A percentile compares a stretch with the other conserved stretches of the same genome.
phyloP scores from a whole-genome alignment of 2,888 invertebrate species.

The Drosophila subquinaria region DNA sequence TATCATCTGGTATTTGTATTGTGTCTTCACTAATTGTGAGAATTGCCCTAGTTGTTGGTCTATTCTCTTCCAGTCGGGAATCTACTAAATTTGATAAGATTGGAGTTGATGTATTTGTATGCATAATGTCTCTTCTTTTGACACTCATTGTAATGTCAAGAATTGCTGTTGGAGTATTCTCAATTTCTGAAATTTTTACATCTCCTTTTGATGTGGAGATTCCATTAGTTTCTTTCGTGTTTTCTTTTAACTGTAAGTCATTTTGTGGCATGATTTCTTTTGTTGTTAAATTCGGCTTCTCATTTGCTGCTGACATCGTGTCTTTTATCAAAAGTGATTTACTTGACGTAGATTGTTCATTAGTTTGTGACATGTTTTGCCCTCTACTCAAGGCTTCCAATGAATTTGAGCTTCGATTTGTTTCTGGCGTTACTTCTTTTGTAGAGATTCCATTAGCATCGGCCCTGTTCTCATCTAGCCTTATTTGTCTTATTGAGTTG shows the following conservation, averaged over 20 bases:
- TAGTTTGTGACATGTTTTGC: neutral
- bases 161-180: neutral
- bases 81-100: neutral
- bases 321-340: neutral
- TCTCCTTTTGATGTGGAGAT: neutral
- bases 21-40: neutral
- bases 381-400: neutral
- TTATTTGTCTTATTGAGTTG: no score
- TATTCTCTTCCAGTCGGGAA: neutral
- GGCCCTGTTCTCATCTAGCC: no score
- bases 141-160: neutral
- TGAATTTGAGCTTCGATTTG: neutral
- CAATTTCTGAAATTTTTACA: neutral
- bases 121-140: neutral
- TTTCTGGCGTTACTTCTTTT: neutral
- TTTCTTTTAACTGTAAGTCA: neutral
- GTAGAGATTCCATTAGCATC: no score
- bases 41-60: neutral
- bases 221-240: neutral
- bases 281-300: neutral
- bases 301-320: neutral
- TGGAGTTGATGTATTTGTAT: neutral
- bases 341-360: neutral
- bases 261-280: neutral
- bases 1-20: neutral